These are phyloP conservation scores for Sciaenops ocellatus DNA, from an alignment of 2,797 vertebrate genomes.

Conservation along the genomic window DNA sequence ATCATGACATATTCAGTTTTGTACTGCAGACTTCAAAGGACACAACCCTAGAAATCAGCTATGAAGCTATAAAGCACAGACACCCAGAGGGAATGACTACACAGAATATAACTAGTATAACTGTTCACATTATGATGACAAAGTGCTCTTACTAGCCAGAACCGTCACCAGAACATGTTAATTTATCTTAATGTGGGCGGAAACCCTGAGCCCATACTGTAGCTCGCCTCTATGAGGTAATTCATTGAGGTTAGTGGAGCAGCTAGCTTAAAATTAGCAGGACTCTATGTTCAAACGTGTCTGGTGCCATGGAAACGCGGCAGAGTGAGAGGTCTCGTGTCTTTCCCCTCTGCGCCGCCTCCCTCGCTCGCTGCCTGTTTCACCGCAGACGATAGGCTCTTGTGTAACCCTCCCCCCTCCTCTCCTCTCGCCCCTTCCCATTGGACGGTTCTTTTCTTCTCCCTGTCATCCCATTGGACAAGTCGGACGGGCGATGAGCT, in stretches of 20 bases:
- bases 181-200: not conserved
- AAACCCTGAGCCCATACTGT: not conserved
- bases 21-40: slow-evolving; percentile 6
- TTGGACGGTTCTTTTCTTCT: slow-evolving; percentile 46
- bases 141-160: not conserved
- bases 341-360: fast-evolving
- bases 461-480: slow-evolving; percentile 65
- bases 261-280: not conserved
- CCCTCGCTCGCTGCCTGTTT: not conserved
- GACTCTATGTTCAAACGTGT: too few species aligned
- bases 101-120: too few species aligned
- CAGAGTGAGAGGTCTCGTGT: slow-evolving; percentile 47
- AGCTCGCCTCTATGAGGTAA: not conserved
- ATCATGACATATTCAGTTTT: not conserved
- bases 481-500: slow-evolving; percentile 57
- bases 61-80: not conserved
- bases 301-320: slow-evolving; percentile 17
- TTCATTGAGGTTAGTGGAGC: not conserved
- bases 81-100: not conserved
- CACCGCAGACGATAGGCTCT: slow-evolving; percentile 43
- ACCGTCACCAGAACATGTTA: not conserved
- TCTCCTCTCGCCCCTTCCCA: slow-evolving; percentile 30
- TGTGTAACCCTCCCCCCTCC: slow-evolving; percentile 54
- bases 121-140: too few species aligned
- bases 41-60: not conserved